phyloP scores from a whole-genome alignment of 2,797 vertebrate species.

The Acomys russatus region DNA sequence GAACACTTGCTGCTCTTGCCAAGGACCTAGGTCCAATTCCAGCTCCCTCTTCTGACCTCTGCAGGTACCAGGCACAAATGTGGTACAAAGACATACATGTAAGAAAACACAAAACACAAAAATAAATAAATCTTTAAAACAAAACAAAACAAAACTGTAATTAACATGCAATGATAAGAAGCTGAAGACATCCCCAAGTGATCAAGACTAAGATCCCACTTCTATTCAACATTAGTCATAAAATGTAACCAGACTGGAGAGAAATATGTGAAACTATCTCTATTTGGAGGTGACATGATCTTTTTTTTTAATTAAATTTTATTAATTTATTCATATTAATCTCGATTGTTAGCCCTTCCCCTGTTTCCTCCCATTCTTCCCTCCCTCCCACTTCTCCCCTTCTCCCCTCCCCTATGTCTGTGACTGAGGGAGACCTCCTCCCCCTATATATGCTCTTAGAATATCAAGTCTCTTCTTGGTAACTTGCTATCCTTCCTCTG shows the following conservation, averaged over 20 bases:
- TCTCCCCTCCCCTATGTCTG: too few relatives aligned
- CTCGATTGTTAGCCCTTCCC: too few relatives aligned
- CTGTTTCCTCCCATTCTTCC: too few relatives aligned
- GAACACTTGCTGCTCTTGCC: not conserved
- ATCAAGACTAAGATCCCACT: not conserved
- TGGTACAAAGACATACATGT: not conserved
- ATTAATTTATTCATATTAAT: too few relatives aligned
- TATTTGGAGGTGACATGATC: not conserved
- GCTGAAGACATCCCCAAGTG: not conserved
- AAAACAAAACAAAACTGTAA: not conserved
- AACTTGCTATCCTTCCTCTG: too few relatives aligned
- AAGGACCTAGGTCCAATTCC: not conserved
- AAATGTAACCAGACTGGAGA: constrained; percentile 23
- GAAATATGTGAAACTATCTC: not conserved
- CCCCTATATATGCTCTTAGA: too few relatives aligned
- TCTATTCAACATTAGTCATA: not conserved
- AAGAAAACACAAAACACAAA: not conserved
- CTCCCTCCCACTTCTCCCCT: too few relatives aligned
- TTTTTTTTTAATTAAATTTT: too few relatives aligned
- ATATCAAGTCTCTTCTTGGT: too few relatives aligned
- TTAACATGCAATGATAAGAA: not conserved
- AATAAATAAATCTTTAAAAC: not conserved
- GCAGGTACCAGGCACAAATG: not conserved
- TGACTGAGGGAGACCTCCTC: too few relatives aligned
- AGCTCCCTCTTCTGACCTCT: not conserved